Evolutionary conservation across 92 coral and sea anemone genomes (phyloP), one percentile per base, ranked within the genome.

Genomic region (Epizoanthus rinbou): DNA sequence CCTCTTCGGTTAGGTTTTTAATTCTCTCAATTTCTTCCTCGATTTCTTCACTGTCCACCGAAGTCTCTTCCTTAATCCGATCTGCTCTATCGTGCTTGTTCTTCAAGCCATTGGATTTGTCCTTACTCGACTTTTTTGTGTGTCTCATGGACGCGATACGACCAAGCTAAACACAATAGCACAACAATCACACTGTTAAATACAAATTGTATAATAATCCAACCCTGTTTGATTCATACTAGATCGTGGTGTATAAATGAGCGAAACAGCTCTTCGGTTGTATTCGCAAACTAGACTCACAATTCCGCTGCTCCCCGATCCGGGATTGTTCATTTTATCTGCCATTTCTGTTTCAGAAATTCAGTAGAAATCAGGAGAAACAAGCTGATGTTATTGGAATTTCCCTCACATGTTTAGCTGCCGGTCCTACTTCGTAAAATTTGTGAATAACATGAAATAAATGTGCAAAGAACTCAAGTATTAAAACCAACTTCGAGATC

Each of bases 81-180:
- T 78, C 82, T 23, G 57, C 70, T 52, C 64, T 78, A 21, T 78
- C 82, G 82, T 78, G 71, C 57, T 41, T 78, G 39, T 62, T 35
- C 45, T 78, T 78, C 22, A 39, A 78, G 47, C 82, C 82, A 41
- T 78, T 78, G 9, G 68, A 59, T 35, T 47, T 78, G 69, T 78
- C 82, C 58, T 78, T 78, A 69, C 82, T 3, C 35, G 82, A 78
- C 82, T 78, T 78, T 63, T 78, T 78, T 16, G 82, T 14, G 82
- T 78, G 82, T 62, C 82, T 78, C 82, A 78, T 78, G 56, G 82
- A 78, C 39, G 82, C 64, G 57, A 78, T 78, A 22, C 82, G 82
- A 69, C 82, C 64, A 50, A 78, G 71, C 82, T 78, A 78, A 37
- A 3, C 41, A 19, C 17, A 14, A 78, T 21, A 78, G 39, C 58